These are phyloP conservation scores for Polyodon spathula DNA, from an alignment of 2,113 vertebrate species.

Conservation along the genomic window DNA sequence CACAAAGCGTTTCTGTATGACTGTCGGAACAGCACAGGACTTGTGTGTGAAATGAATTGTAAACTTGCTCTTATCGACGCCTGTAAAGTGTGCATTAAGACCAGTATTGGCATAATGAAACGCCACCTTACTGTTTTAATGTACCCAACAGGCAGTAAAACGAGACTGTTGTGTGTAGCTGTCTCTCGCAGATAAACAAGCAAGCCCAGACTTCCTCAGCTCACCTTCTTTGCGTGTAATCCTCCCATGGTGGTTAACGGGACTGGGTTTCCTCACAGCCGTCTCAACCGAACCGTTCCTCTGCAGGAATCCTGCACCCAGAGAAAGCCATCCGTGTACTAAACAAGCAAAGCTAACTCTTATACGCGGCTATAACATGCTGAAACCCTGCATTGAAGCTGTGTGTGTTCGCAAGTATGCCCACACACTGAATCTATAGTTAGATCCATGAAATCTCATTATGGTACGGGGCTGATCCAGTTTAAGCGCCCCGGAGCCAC, in stretches of 20 bases:
- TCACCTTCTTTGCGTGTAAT: slow-evolving; percentile 42
- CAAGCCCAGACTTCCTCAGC: not conserved
- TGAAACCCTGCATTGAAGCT: not conserved
- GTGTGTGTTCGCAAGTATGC: not conserved
- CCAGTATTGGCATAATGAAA: too few species aligned
- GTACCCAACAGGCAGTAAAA: too few species aligned
- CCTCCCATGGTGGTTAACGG: slow-evolving; percentile 38
- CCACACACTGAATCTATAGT: slow-evolving; percentile 25
- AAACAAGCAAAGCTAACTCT: too few species aligned
- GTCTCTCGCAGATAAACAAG: not conserved
- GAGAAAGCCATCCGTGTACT: too few species aligned
- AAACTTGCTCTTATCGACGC: too few species aligned
- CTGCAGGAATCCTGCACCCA: not conserved
- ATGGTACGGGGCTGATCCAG: slow-evolving; percentile 32
- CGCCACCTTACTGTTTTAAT: too few species aligned
- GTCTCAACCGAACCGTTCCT: not conserved
- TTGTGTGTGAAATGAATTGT: too few species aligned
- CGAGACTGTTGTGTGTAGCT: not conserved
- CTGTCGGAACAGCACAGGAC: too few species aligned
- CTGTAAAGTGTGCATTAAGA: too few species aligned
- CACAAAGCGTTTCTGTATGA: too few species aligned
- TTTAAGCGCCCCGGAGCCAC: slow-evolving; percentile 44
- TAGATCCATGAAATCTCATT: slow-evolving; percentile 41
- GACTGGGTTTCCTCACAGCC: not conserved
- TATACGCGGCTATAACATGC: not conserved